phyloP scores from a whole-genome alignment of 2,888 invertebrate genomes.

The Calameuta idolon region DNA sequence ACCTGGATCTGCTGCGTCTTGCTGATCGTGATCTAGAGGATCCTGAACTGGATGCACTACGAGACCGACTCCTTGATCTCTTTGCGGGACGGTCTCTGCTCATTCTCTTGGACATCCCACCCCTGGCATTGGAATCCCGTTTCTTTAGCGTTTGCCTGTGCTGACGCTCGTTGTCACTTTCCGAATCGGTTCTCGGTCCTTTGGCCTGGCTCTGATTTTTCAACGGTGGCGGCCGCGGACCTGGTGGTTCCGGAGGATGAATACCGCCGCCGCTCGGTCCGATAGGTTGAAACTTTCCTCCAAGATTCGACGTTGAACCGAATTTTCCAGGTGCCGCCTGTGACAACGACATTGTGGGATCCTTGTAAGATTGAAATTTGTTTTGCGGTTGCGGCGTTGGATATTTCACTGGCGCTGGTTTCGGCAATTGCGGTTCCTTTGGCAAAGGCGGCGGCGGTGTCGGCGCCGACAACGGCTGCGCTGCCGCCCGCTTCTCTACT shows the following conservation, averaged over 20 bases:
- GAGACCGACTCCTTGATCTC: constrained; percentile 66
- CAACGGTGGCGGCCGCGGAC: constrained; percentile 55
- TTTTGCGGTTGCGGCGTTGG: constrained; percentile 59
- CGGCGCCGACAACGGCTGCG: constrained; percentile 47
- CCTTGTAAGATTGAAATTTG: constrained; percentile 60
- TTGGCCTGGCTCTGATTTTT: constrained; percentile 69
- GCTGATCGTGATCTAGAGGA: constrained; percentile 77
- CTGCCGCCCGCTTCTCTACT: constrained; percentile 54
- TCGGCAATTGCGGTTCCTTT: constrained; percentile 57
- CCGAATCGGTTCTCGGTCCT: constrained; percentile 71
- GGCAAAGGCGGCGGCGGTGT: constrained; percentile 68
- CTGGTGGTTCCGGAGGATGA: constrained; percentile 57
- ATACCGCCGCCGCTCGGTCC: constrained; percentile 46
- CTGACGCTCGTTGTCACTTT: constrained; percentile 56
- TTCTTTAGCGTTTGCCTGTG: constrained; percentile 62
- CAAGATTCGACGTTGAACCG: constrained; percentile 47
- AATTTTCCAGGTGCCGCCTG: constrained; percentile 43
- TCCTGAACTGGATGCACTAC: constrained; percentile 74
- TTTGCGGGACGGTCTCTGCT: constrained; percentile 54
- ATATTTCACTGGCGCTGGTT: constrained; percentile 58
- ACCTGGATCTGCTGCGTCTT: constrained; percentile 69
- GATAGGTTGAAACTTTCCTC: constrained; percentile 63
- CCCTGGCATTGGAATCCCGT: constrained; percentile 67
- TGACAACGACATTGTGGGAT: constrained; percentile 24
- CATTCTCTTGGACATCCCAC: constrained; percentile 41